Base-by-base conservation (phyloP, 2,113 vertebrate species). In the Silurus meridionalis region DNA sequence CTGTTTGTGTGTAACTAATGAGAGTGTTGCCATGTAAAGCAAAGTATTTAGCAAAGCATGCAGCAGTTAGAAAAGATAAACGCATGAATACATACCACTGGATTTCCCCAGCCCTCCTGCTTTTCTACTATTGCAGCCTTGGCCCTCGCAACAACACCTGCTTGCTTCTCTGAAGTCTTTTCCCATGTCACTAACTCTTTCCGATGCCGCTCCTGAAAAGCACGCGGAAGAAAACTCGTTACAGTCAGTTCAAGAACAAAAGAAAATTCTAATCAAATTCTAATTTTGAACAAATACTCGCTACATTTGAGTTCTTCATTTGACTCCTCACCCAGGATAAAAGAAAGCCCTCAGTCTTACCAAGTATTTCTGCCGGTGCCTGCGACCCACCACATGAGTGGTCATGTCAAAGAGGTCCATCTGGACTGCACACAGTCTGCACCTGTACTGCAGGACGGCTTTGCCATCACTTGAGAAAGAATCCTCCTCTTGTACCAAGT, bases 321-420 rank as follows among this genome's bases (percentile, higher is more conserved):
- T 37, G 28, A 37, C 2, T 19, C 46, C 15, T 28, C 17, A 17
- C 3, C 46, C 19, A 64, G 8, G 55, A 75, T 63, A 21, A 53
- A 79, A 67, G 21, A 25, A 83, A 6, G 9, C 13, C 2, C 28
- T n/a, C 8, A 37, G 15, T 5, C 84, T 91, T 93, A 95, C 95
- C 93, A 96, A 82, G 78, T 95, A 95, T 91, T 92, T 96, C 90
- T 94, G 93, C 19, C 95, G 87, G 86, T 96, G 95, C 92, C 93
- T 95, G 10, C 94, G 93, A 82, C 95, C 93, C 83, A 96, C 92
- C 67, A 96, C 75, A 71, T 95, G 95, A 57, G 85, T 91, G 80
- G 93, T 90, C 87, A 92, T 93, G 74, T 92, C 93, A 2, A 82
- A 69, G 0, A 95, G 83, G 58, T 90, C 85, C 19, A 90, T 87